Base-by-base conservation (phyloP, 2,888 invertebrate genomes). In the Neuroscelio doddi region DNA sequence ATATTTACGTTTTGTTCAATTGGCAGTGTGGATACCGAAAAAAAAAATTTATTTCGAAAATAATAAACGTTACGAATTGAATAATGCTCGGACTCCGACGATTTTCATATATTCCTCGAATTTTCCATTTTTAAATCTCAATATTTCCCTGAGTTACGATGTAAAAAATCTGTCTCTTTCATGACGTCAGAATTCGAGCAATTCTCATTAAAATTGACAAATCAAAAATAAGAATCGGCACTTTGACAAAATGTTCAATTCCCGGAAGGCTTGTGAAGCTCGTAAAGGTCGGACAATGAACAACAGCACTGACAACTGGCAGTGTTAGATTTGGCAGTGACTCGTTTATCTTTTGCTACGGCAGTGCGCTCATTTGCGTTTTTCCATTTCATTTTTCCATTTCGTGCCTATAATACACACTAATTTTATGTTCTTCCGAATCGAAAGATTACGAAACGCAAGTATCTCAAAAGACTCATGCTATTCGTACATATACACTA, bases 291-390 rank as follows among this genome's bases (percentile, higher is more conserved):
- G 10, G 2, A 10, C 36, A 36, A 4, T 14, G 15, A 36, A 36
- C 4, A 14, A 21, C 21, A 21, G 5, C 21, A 21, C 21, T 21
- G 41, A 12, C 47, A 39, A 39, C 50, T 29, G 57, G 65, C 61
- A 65, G 65, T 65, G 50, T 4, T 52, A 62, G 49, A 47, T 68
- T 70, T 68, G 75, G 73, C 75, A 75, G 71, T 74, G 70, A 71
- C 62, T 58, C 64, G 58, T 70, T 59, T 34, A 32, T n/a, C 30
- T 47, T 42, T 45, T 29, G 34, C 39, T 14, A 14, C 26, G 36
- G 47, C 36, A 14, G 36, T 36, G 14, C 36, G 14, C 15, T 36
- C 15, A 15, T 36, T 36, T 12, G 12, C 7, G 12, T 3, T 12
- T 36, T 36, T 1, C 2, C 36, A 12, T 14, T 36, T 4, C 36